Evolutionary conservation across 2,888 invertebrate species (phyloP).

Genomic region (Ennomos quercinarius): DNA sequence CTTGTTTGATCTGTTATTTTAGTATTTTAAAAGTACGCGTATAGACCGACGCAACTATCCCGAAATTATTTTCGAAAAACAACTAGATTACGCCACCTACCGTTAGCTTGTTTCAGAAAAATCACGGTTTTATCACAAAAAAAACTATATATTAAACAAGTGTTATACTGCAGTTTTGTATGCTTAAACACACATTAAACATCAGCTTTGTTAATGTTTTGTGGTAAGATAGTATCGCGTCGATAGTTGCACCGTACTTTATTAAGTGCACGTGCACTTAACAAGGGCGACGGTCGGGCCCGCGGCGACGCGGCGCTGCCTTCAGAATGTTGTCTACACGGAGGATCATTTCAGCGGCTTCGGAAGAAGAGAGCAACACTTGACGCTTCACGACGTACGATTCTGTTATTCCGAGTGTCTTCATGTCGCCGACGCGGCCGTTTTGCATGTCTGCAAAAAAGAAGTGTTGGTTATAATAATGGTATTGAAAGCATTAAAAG

Average conservation of each 20-base stretch:
- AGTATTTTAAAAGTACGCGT: background rate
- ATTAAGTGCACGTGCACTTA: constrained; percentile 62
- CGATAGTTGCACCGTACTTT: too few species aligned
- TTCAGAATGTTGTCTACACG: constrained; percentile 99
- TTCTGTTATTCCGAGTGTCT: constrained; percentile 96
- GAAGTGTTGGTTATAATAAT: background rate
- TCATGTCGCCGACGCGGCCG: constrained; percentile 96
- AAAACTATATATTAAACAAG: too few species aligned
- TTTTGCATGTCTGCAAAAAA: constrained; percentile 91
- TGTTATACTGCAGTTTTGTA: too few species aligned
- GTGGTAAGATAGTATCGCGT: too few species aligned
- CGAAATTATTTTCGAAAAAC: too few species aligned
- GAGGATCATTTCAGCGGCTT: constrained; percentile 99
- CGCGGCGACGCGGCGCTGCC: constrained; percentile 94
- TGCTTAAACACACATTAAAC: too few species aligned
- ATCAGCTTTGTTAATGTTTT: too few species aligned
- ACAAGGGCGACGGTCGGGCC: constrained; percentile 94
- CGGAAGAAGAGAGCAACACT: constrained; percentile 96
- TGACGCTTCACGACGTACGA: constrained; percentile 98
- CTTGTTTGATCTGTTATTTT: background rate
- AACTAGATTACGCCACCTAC: too few species aligned
- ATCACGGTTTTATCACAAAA: too few species aligned
- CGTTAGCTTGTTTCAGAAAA: too few species aligned
- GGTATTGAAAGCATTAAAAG: background rate
- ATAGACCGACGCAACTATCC: background rate